These are phyloP conservation scores for Sander vitreus DNA, from an alignment of 2,113 vertebrate species.

Conservation along the genomic window DNA sequence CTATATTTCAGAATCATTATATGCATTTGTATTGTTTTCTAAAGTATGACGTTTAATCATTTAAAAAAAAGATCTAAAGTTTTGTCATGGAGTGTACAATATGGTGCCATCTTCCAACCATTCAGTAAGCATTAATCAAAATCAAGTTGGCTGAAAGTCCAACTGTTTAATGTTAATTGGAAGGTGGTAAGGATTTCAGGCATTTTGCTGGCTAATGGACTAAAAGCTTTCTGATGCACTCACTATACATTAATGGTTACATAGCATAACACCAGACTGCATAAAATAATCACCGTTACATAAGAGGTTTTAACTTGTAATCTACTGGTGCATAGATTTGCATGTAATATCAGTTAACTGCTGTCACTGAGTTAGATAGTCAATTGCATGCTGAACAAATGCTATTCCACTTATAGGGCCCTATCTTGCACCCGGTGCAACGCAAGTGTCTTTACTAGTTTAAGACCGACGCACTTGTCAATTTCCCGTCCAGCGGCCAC, in stretches of 20 bases:
- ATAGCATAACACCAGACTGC: conserved; percentile 4
- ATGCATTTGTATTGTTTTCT: no score
- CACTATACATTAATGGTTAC: neutral
- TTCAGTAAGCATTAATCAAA: neutral
- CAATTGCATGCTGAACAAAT: neutral
- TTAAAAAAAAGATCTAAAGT: no score
- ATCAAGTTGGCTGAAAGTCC: neutral
- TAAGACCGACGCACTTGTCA: no score
- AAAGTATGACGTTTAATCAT: no score
- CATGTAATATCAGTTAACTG: neutral
- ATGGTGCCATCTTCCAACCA: neutral
- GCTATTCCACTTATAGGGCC: neutral
- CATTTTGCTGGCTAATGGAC: neutral
- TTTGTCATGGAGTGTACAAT: no score
- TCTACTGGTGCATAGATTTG: conserved; percentile 33
- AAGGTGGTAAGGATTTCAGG: neutral
- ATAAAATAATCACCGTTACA: conserved; percentile 45
- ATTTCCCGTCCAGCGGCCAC: no score
- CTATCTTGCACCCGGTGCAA: no score
- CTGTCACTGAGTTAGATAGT: neutral
- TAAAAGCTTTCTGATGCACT: neutral
- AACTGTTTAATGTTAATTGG: neutral
- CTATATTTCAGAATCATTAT: no score
- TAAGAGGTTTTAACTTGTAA: conserved; percentile 49
- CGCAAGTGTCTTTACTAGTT: no score